These are phyloP conservation scores for Drosophila quadrilineata DNA, from an alignment of 1,140 invertebrate genomes.

Conservation along the genomic window DNA sequence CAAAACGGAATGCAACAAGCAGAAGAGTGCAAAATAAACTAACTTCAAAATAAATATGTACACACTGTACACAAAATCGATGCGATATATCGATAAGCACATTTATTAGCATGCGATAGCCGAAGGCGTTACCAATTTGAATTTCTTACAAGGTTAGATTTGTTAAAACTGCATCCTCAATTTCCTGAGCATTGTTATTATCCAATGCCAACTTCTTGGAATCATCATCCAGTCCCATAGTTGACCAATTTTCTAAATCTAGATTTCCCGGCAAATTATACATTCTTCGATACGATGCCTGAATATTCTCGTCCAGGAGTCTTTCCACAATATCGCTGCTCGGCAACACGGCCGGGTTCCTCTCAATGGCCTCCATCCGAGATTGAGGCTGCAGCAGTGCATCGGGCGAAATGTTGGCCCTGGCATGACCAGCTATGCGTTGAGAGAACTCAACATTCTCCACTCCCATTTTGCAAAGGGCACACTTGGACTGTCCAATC, in stretches of 20 bases:
- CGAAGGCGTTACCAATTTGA: background rate
- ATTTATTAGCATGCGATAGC: background rate
- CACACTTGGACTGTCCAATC: conserved; percentile 58
- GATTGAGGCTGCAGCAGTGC: conserved; percentile 1
- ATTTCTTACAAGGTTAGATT: conserved; percentile 18
- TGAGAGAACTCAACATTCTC: conserved; percentile 46
- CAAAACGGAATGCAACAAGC: conserved; percentile 48
- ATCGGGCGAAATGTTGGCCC: background rate
- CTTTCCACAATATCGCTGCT: conserved; percentile 66
- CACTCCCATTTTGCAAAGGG: conserved; percentile 70
- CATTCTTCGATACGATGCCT: conserved; percentile 69
- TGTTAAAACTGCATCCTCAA: conserved; percentile 39
- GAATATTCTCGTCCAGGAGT: conserved; percentile 72
- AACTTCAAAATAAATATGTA: conserved; percentile 27
- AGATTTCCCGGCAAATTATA: conserved; percentile 42
- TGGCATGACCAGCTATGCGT: conserved; percentile 8
- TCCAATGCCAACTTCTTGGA: conserved; percentile 63
- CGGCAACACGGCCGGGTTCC: background rate
- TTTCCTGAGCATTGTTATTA: conserved; percentile 34
- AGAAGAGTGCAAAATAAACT: conserved; percentile 8
- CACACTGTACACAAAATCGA: conserved; percentile 1
- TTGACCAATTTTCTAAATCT: conserved; percentile 39
- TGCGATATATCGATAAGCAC: background rate
- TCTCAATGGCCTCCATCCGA: background rate
- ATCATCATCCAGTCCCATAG: conserved; percentile 63